A percentile compares a stretch with the other conserved stretches of the same genome.
Evolutionary conservation across 2,888 invertebrate genomes (phyloP).

Genomic region (Pammene fasciana): DNA sequence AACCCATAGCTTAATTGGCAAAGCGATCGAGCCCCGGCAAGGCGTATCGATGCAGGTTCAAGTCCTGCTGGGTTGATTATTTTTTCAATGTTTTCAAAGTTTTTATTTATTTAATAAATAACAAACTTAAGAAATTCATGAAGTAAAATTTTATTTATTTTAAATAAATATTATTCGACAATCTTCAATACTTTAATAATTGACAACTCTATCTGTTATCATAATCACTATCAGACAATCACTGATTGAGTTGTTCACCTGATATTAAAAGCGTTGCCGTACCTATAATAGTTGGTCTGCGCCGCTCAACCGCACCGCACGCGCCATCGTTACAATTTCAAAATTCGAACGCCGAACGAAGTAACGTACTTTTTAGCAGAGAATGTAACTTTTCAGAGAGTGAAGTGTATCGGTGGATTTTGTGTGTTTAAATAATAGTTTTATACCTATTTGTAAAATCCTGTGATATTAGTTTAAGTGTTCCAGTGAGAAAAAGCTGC

Average conservation of each 20-base stretch:
- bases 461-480: constrained; percentile 80
- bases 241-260: constrained; percentile 71
- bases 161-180: no score
- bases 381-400: constrained; percentile 51
- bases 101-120: no score
- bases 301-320: constrained; percentile 58
- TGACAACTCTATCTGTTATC: constrained; percentile 30
- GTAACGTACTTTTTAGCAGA: constrained; percentile 50
- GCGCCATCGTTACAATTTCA: constrained; percentile 42
- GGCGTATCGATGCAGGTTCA: no score
- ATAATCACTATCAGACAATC: constrained; percentile 61
- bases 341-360: constrained; percentile 48
- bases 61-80: no score
- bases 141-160: no score
- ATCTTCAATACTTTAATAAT: background rate
- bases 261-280: constrained; percentile 64
- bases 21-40: no score
- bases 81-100: no score
- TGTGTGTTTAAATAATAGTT: constrained; percentile 55
- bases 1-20: no score
- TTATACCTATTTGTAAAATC: constrained; percentile 66
- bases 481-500: constrained; percentile 54
- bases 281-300: constrained; percentile 62
- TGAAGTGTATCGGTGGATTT: constrained; percentile 54
- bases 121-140: no score